A percentile compares a stretch with the other conserved stretches of the same genome.
Conservation (phyloP, 1,140 invertebrate species). For the Mesaphorura yosii region DNA sequence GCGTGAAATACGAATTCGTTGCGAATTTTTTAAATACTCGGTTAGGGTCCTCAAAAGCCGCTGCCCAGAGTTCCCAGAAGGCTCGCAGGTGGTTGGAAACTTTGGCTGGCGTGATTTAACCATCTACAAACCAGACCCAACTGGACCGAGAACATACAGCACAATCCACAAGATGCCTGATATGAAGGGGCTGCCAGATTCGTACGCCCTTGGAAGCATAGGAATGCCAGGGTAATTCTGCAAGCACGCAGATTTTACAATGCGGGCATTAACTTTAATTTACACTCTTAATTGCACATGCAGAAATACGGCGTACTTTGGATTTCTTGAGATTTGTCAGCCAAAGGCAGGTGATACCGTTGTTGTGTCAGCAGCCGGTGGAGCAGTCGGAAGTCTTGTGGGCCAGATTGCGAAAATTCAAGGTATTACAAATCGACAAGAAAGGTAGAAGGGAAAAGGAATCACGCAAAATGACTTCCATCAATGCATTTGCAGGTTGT, state of each 20-base stretch:
- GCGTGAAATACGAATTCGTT: background rate
- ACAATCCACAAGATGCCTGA: conserved; percentile 43
- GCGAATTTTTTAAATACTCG: background rate
- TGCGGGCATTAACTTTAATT: background rate
- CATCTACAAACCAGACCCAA: conserved; percentile 12
- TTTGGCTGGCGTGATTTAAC: conserved; percentile 19
- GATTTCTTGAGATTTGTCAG: conserved; percentile 54
- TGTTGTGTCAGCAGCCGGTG: conserved; percentile 19
- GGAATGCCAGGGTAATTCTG: conserved; percentile 25
- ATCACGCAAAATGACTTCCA: background rate
- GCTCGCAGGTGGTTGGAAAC: background rate
- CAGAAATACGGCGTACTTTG: conserved; percentile 54
- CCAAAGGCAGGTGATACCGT: conserved; percentile 56
- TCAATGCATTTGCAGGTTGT: conserved; percentile 33
- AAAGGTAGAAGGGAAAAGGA: background rate
- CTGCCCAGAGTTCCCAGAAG: conserved; percentile 5
- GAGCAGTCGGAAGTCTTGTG: conserved; percentile 55
- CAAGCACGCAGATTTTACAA: background rate
- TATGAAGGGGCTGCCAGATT: conserved; percentile 43
- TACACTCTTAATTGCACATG: background rate
- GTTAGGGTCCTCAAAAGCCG: conserved; percentile 5
- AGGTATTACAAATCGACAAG: conserved; percentile 34
- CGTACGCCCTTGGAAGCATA: conserved; percentile 41
- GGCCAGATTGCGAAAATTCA: conserved; percentile 61
- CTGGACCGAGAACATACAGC: conserved; percentile 2